A percentile compares a stretch with the other conserved stretches of the same genome.
These are phyloP conservation scores for Avahi laniger DNA, from an alignment of 2,797 vertebrate genomes.

Conservation along the genomic window DNA sequence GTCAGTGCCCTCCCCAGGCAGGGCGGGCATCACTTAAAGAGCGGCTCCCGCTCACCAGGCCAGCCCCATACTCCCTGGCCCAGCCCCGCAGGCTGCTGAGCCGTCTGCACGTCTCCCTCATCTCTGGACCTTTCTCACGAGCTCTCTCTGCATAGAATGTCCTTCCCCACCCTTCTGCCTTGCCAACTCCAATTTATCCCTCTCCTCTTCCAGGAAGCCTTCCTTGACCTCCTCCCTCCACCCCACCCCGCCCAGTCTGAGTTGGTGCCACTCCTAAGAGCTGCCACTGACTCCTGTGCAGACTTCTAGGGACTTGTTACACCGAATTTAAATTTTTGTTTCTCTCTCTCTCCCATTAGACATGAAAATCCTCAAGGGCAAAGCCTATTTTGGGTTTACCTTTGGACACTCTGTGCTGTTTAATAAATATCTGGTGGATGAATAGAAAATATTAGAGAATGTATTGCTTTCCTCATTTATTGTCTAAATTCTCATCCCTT, in stretches of 20 bases:
- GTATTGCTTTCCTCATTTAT: not conserved
- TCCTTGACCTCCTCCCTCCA: not conserved
- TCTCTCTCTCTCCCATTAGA: not conserved
- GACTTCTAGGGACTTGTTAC: not conserved
- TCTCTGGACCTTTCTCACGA: accelerated
- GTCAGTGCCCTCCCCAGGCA: accelerated
- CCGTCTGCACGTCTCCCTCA: accelerated
- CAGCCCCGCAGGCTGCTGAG: not conserved
- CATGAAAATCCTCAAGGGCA: not conserved
- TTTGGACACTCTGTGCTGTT: not conserved
- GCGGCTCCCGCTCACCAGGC: not conserved
- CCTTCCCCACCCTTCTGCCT: not conserved
- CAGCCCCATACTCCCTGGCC: accelerated
- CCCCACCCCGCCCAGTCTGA: not conserved
- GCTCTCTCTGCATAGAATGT: not conserved
- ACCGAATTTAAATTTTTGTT: not conserved
- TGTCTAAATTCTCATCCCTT: not conserved
- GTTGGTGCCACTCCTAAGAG: not conserved
- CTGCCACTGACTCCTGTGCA: not conserved
- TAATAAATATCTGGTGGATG: not conserved
- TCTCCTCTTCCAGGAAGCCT: not conserved
- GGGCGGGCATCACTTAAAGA: accelerated
- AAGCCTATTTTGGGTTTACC: not conserved
- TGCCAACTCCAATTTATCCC: not conserved
- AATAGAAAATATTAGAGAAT: not conserved